Conservation (phyloP, 2,113 vertebrate species). For the Pedetes capensis region DNA sequence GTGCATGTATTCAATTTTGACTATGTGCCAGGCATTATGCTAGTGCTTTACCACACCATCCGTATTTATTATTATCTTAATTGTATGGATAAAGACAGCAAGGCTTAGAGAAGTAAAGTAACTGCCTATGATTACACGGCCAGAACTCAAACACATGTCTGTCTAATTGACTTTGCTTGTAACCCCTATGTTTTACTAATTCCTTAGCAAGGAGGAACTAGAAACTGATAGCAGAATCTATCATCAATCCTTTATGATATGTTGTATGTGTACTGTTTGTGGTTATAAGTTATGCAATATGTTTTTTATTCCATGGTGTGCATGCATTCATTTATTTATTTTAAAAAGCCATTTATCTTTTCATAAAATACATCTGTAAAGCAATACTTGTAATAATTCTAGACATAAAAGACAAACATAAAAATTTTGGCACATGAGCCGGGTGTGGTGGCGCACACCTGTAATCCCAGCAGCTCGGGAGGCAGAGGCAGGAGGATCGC, state of each 20-base stretch:
- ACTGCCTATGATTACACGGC: neutral
- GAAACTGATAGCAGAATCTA: neutral
- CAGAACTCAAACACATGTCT: neutral
- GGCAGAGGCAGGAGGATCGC: too few species aligned
- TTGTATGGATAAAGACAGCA: neutral
- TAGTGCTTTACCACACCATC: neutral
- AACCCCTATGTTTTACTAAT: neutral
- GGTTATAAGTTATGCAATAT: neutral
- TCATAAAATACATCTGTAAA: slow-evolving; percentile 42
- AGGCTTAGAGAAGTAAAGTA: slow-evolving; percentile 3
- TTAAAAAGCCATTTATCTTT: neutral
- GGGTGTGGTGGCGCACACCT: too few species aligned
- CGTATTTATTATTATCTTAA: neutral
- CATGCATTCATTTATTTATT: neutral
- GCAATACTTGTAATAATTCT: neutral
- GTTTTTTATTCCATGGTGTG: neutral
- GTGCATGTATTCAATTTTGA: neutral
- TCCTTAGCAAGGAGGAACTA: neutral
- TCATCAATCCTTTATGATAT: neutral
- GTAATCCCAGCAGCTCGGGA: too few species aligned
- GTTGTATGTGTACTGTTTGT: neutral
- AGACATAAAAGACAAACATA: slow-evolving; percentile 26
- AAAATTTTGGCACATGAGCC: too few species aligned
- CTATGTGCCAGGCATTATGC: neutral
- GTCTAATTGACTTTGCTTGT: neutral